Evolutionary conservation across 2,113 vertebrate species (phyloP), one percentile per base, ranked within the genome.

Genomic region (Thymallus thymallus): DNA sequence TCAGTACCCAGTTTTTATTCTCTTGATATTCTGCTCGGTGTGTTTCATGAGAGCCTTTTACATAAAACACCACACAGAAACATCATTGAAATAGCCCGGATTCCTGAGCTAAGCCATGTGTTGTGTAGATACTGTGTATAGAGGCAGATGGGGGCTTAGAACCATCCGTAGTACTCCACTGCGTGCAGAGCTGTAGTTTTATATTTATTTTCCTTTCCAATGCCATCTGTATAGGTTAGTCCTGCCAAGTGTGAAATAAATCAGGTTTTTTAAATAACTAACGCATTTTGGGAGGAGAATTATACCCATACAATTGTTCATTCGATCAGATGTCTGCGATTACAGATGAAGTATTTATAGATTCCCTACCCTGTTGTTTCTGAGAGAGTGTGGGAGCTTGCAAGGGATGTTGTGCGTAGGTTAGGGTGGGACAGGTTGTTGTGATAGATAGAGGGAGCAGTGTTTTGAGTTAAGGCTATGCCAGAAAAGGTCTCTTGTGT

Each of bases 221-320:
- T 58, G 14, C 79, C 74, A 0, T 81, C 72, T 84, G 84, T 88
- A 12, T 79, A 85, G 64, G 3, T 79, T 71, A 2, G 70, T 9
- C 10, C n/a, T 76, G 74, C 85, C 71, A 84, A 84, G 69, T 35
- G 45, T 73, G 72, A 71, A 82, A 74, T 75, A 66, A 75, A 64
- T 76, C 69, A 70, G 72, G 46, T 55, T 22, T 32, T 68, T 56
- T 18, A 51, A 24, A 73, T 56, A 55, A 23, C 41, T 30, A 24
- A 3, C 14, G 6, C 74, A 41, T 18, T 18, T 32, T 35, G 32
- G 22, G 20, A 48, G 35, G 10, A 64, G 62, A 29, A 72, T 5
- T 4, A 65, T 23, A 35, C n/a, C 7, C 7, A 6, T 60, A 23
- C n/a, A 9, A 3, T 23, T 55, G 72, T 58, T 24, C 61, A 24